Conservation (phyloP, 2,888 invertebrate species). For the Athalia rosae region DNA sequence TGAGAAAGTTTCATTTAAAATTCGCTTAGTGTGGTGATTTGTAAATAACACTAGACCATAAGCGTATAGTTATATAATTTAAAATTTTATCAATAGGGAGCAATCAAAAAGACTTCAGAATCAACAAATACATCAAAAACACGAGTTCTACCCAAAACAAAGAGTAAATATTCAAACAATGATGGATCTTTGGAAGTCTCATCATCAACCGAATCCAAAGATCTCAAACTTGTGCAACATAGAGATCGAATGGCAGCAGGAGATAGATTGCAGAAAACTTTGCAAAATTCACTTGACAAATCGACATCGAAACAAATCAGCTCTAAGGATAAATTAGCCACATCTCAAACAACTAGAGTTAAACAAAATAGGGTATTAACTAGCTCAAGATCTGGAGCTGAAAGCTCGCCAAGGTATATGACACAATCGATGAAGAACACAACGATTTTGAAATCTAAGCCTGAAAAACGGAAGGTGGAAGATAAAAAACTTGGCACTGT, state of each 20-base stretch:
- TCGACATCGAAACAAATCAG: conserved; percentile 1
- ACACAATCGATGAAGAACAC: conserved; percentile 11
- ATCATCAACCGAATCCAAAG: not conserved
- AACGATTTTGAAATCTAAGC: conserved; percentile 30
- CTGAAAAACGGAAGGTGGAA: conserved; percentile 41
- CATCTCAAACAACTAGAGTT: not conserved
- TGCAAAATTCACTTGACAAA: conserved; percentile 16
- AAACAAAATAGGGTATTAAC: conserved; percentile 1
- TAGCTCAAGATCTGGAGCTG: conserved; percentile 9
- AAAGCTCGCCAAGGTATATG: conserved; percentile 16
- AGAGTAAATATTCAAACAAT: conserved; percentile 10
- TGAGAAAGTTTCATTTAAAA: conserved; percentile 33
- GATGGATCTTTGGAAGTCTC: conserved; percentile 15
- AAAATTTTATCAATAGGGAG: conserved; percentile 50
- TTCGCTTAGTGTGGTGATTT: too few species aligned
- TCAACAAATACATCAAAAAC: conserved; percentile 44
- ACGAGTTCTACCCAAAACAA: conserved; percentile 46
- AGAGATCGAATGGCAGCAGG: conserved; percentile 29
- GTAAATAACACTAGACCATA: too few species aligned
- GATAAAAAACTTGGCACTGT: conserved; percentile 20
- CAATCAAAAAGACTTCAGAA: conserved; percentile 54
- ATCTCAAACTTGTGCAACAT: conserved; percentile 16
- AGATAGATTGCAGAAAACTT: conserved; percentile 22
- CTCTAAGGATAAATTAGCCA: conserved; percentile 6
- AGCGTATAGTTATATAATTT: not conserved